Evolutionary conservation across 1,140 invertebrate genomes (phyloP).

Genomic region (Atta colombica): DNA sequence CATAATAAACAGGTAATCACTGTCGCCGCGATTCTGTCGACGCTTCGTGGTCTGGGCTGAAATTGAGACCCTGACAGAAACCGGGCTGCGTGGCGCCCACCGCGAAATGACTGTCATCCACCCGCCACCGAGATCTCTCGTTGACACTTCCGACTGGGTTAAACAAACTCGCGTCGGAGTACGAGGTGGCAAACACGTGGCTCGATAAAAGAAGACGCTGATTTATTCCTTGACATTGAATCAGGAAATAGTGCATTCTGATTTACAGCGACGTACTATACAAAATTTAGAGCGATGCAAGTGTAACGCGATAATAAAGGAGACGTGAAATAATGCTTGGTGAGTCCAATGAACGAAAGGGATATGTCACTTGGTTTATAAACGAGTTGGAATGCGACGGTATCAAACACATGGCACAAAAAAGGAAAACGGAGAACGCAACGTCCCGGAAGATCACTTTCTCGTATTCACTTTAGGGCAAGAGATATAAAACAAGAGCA

Average conservation of each 20-base stretch:
- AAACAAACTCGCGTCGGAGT: conserved; percentile 65
- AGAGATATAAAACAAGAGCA: neutral
- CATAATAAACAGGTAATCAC: conserved; percentile 75
- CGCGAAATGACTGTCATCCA: conserved; percentile 64
- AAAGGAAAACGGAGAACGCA: neutral
- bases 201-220: conserved; percentile 10
- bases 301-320: neutral
- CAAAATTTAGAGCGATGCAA: neutral
- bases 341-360: neutral
- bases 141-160: conserved; percentile 59
- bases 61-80: conserved; percentile 39
- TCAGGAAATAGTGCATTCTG: neutral
- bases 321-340: neutral
- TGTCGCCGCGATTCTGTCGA: conserved; percentile 58
- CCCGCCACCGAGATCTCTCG: conserved; percentile 60
- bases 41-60: conserved; percentile 65
- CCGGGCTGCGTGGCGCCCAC: conserved; percentile 10
- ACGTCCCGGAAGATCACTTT: conserved; percentile 4
- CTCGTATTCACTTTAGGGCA: neutral
- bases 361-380: neutral
- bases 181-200: conserved; percentile 45
- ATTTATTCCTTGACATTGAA: neutral
- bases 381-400: neutral
- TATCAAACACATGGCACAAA: neutral
- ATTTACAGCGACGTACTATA: too few species aligned